Evolutionary conservation across 2,797 vertebrate genomes (phyloP).

Genomic region (Euthynnus affinis): DNA sequence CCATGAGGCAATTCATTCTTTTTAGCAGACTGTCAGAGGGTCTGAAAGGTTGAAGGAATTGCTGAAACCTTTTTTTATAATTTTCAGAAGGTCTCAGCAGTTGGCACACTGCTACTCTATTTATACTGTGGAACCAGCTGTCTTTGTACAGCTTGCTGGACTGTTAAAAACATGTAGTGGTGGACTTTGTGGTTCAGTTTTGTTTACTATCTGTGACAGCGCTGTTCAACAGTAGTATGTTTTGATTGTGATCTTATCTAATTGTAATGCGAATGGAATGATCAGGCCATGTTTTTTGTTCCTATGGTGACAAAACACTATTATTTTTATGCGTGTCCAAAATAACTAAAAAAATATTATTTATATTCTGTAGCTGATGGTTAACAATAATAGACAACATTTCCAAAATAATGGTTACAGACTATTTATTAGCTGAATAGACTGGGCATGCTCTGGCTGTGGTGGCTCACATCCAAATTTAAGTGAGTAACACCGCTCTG

Average conservation of each 20-base stretch:
- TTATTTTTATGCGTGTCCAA: neutral
- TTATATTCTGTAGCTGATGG: neutral
- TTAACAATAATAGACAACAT: neutral
- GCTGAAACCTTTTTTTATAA: conserved; percentile 51
- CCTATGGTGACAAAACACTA: conserved; percentile 21
- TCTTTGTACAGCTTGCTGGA: conserved; percentile 51
- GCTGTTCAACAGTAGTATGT: conserved; percentile 2
- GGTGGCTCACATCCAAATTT: conserved; percentile 52
- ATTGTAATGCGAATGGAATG: conserved; percentile 26
- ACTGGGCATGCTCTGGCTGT: neutral
- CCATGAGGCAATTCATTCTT: conserved; percentile 60
- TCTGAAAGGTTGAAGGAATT: conserved; percentile 55
- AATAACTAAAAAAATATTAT: neutral
- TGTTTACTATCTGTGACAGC: conserved; percentile 8
- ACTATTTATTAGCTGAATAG: conserved; percentile 9
- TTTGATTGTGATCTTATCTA: neutral
- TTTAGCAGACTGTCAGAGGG: conserved; percentile 63
- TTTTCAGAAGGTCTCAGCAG: conserved; percentile 49
- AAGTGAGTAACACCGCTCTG: conserved; percentile 35
- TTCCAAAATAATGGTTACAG: conserved; percentile 18
- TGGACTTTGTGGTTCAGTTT: conserved; percentile 31
- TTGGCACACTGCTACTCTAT: conserved; percentile 26
- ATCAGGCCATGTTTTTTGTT: conserved; percentile 20
- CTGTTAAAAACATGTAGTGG: conserved; percentile 52
- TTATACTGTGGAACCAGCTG: conserved; percentile 22